phyloP scores from a whole-genome alignment of 1,140 invertebrate genomes.

The Reticulitermes speratus region DNA sequence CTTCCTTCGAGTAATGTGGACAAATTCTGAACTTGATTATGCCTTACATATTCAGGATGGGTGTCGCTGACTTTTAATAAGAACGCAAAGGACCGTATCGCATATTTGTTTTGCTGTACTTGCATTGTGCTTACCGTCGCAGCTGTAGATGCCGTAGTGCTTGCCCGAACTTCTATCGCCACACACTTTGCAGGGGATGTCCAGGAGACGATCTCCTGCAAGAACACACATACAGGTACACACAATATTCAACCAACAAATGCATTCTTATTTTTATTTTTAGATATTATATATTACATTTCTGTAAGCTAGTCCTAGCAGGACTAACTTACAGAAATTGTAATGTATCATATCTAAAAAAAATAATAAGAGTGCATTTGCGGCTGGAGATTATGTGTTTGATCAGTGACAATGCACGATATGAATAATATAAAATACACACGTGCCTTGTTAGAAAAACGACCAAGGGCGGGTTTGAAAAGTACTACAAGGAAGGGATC shows the following conservation, averaged over 20 bases:
- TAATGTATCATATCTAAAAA: too few species aligned
- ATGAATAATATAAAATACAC: too few species aligned
- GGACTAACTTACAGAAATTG: too few species aligned
- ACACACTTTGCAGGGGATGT: constrained; percentile 95
- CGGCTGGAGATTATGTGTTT: too few species aligned
- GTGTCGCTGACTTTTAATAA: neutral
- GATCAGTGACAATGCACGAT: too few species aligned
- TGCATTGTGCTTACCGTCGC: constrained; percentile 77
- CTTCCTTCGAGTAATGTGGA: too few species aligned
- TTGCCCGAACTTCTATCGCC: constrained; percentile 95
- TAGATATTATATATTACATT: too few species aligned
- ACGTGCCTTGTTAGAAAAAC: neutral
- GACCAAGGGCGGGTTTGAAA: neutral
- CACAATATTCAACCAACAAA: too few species aligned
- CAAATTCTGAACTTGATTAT: too few species aligned
- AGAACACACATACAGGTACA: constrained; percentile 36
- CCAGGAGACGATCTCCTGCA: constrained; percentile 86
- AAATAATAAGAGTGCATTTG: too few species aligned
- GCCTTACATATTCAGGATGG: neutral
- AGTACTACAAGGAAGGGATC: neutral
- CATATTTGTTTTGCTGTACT: neutral
- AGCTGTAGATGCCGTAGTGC: constrained; percentile 97
- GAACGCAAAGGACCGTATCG: neutral
- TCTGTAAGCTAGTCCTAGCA: too few species aligned
- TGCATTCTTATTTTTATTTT: too few species aligned